Percentiles rank a stretch among this genome's conserved stretches.
Conservation (phyloP, 1,140 invertebrate genomes). For the Atta texana region DNA sequence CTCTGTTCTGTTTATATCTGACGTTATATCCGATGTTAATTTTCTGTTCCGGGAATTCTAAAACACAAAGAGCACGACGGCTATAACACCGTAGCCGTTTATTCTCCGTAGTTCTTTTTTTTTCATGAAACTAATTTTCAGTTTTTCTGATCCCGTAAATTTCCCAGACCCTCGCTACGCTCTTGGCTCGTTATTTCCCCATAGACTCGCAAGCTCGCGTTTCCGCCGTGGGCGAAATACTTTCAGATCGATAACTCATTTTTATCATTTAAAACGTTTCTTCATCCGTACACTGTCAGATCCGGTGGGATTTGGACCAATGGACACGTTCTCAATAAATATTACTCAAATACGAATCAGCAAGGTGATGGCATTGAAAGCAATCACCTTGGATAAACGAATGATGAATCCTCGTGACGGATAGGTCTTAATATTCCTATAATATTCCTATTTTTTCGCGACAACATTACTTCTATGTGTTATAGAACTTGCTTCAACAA, state of each 20-base stretch:
- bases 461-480: constrained; percentile 18
- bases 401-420: background rate
- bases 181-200: constrained; percentile 55
- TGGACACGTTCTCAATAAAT: constrained; percentile 53
- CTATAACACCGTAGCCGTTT: background rate
- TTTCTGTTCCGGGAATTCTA: background rate
- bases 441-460: background rate
- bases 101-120: constrained; percentile 19
- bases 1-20: background rate
- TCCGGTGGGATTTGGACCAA: background rate
- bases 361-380: background rate
- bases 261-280: constrained; percentile 58
- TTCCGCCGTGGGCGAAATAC: constrained; percentile 51
- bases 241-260: constrained; percentile 61
- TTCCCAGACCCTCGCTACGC: constrained; percentile 24
- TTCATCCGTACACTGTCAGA: constrained; percentile 3
- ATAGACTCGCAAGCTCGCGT: constrained; percentile 54
- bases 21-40: constrained; percentile 38
- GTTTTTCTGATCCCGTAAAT: constrained; percentile 60
- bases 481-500: constrained; percentile 43
- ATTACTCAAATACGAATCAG: constrained; percentile 32
- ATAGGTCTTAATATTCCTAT: background rate
- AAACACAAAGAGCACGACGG: constrained; percentile 18
- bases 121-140: constrained; percentile 61
- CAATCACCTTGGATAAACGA: constrained; percentile 24